phyloP scores from a whole-genome alignment of 2,113 vertebrate genomes.

The Phrynocephalus versicolor region DNA sequence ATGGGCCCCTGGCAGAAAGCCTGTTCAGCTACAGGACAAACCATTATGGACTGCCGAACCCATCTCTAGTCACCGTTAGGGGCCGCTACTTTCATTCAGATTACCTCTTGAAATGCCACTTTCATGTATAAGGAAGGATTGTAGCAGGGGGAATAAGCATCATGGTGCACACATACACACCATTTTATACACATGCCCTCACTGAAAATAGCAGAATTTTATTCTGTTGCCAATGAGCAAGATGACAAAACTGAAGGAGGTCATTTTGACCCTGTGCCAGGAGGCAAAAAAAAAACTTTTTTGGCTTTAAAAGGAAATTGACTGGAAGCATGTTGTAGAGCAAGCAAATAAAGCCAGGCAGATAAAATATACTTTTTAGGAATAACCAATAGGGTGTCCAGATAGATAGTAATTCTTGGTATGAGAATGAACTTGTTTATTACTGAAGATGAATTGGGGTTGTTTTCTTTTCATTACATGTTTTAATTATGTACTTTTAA shows the following conservation, averaged over 20 bases:
- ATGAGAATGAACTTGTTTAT: background rate
- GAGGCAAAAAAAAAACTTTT: too few relatives aligned
- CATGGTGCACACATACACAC: background rate
- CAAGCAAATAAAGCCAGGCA: background rate
- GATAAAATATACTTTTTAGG: background rate
- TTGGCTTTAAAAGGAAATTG: background rate
- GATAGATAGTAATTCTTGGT: background rate
- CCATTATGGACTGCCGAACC: too few relatives aligned
- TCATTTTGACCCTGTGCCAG: background rate
- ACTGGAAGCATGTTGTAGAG: background rate
- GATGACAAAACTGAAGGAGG: background rate
- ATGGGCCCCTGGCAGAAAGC: too few relatives aligned
- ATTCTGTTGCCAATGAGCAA: background rate
- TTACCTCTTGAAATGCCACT: background rate
- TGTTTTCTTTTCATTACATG: too few relatives aligned
- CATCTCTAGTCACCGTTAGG: background rate
- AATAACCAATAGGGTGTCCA: background rate
- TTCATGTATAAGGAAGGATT: background rate
- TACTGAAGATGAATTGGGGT: too few relatives aligned
- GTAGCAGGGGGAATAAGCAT: background rate
- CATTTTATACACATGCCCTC: background rate
- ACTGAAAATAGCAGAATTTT: background rate
- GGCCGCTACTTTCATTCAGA: background rate
- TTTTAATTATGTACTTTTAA: too few relatives aligned
- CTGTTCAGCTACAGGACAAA: too few relatives aligned